A percentile compares a stretch with the other conserved stretches of the same genome.
phyloP scores from a whole-genome alignment of 2,797 vertebrate genomes.

The Aeoliscus strigatus region DNA sequence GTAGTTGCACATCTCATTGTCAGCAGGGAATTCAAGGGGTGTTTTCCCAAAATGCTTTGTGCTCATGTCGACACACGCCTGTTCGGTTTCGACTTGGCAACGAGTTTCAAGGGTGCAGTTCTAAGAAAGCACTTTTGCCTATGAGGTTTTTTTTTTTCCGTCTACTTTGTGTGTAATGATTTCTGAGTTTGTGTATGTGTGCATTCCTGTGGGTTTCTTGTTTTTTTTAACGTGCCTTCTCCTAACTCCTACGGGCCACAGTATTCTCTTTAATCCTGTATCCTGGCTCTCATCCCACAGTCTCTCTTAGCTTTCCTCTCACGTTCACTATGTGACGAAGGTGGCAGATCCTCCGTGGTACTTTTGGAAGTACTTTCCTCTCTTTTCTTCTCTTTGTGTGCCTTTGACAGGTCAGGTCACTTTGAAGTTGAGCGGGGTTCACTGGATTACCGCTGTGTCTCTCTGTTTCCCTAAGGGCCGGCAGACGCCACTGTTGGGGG shows the following conservation, averaged over 20 bases:
- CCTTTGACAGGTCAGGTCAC: slow-evolving; percentile 33
- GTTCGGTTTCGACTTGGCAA: slow-evolving; percentile 31
- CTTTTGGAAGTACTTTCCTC: slow-evolving; percentile 15
- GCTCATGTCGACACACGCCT: slow-evolving; percentile 43
- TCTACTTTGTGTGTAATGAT: slow-evolving; percentile 25
- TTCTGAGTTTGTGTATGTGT: slow-evolving; percentile 13
- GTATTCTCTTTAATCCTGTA: slow-evolving; percentile 18
- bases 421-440: slow-evolving; percentile 41
- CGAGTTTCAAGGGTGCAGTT: slow-evolving; percentile 39
- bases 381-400: slow-evolving; percentile 15
- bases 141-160: slow-evolving; percentile 17
- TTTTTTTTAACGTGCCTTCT: no score
- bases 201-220: not conserved
- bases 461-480: slow-evolving; percentile 43
- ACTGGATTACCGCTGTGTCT: slow-evolving; percentile 22
- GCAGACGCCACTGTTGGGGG: slow-evolving; percentile 21
- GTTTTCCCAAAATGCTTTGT: slow-evolving; percentile 40
- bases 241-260: no score
- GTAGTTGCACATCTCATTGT: slow-evolving; percentile 34
- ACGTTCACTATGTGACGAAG: slow-evolving; percentile 22
- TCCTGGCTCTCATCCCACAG: slow-evolving; percentile 5
- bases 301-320: slow-evolving; percentile 19
- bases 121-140: slow-evolving; percentile 27
- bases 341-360: slow-evolving; percentile 22
- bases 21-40: slow-evolving; percentile 37